These are phyloP conservation scores for Junonia oenone DNA, from an alignment of 2,888 invertebrate genomes.

Conservation along the genomic window DNA sequence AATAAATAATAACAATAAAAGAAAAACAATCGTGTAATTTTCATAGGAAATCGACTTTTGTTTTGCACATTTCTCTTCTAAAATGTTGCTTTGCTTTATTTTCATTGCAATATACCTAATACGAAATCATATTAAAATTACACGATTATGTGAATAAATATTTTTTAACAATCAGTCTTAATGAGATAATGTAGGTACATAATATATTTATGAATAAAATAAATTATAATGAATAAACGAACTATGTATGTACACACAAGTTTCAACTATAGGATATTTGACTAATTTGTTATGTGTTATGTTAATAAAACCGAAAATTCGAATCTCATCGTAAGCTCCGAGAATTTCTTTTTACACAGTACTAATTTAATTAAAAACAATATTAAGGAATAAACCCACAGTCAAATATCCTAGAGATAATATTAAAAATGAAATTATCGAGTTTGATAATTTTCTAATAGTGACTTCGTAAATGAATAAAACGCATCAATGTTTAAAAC, in stretches of 20 bases:
- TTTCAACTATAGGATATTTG: neutral
- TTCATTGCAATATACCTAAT: neutral
- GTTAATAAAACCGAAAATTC: too few relatives aligned
- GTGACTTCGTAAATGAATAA: neutral
- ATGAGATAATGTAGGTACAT: constrained; percentile 27
- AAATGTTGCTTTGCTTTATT: too few relatives aligned
- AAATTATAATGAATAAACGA: neutral
- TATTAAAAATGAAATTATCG: too few relatives aligned
- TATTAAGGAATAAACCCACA: neutral
- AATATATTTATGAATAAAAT: constrained; percentile 2
- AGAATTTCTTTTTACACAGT: too few relatives aligned
- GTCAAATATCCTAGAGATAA: neutral
- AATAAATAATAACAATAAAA: constrained; percentile 40
- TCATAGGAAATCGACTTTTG: neutral
- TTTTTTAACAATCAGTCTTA: constrained; percentile 62
- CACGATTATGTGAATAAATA: constrained; percentile 17
- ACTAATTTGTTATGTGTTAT: too few relatives aligned
- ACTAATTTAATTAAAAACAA: too few relatives aligned
- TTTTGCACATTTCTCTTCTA: too few relatives aligned
- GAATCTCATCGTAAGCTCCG: too few relatives aligned
- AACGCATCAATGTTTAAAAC: neutral
- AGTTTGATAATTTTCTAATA: too few relatives aligned
- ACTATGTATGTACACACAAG: neutral
- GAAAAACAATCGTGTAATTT: constrained; percentile 18
- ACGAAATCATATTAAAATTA: constrained; percentile 6